Evolutionary conservation across 35 echinoderm and acorn worm genomes (phyloP), one percentile per base, ranked within the genome.

Genomic region (Chiridota heheva): DNA sequence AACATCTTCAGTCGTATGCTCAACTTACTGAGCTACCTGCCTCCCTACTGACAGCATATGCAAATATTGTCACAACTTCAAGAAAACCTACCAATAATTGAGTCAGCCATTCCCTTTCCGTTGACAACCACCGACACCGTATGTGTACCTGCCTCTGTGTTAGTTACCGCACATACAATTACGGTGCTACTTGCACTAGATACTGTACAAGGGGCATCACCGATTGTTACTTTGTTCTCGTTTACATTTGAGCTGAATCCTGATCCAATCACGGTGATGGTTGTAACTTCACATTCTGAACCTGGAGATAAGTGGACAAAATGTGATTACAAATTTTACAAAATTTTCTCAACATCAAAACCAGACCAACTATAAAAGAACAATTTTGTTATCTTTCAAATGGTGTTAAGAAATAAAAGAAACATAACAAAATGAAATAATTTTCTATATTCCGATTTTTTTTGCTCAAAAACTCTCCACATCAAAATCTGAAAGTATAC

Each of bases 171-270:
- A 44, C 80, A 84, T 2, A 29, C 17, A 16, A 84, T 90, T 8
- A 35, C 36, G 2, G 43, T 68, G 13, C 76, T 63, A 5, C 27
- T 77, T 0, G 72, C 55, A 36, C 35, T 17, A 0, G 46, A 36
- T 24, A 90, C 71, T 12, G 49, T 36, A 58, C 88, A 90, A 0
- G 25, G 4, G 3, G 78, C 71, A 16, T 73, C 88, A 29, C 70
- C 81, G 20, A 90, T 76, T 0, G 70, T 84, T 5, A 90, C 81
- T 43, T 36, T 35, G 70, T 84, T 82, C 38, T 84, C 46, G 13
- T 31, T 34, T 4, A 36, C 1, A 4, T 25, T 30, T 29, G 46
- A 27, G 22, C 88, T 84, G 70, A 90, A 90, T 13, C 70, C 43
- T 3, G 69, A 26, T 7, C 80, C 88, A 13, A 44, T 68, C 4